These are phyloP conservation scores for Nothocercus nigrocapillus DNA, from an alignment of 2,113 vertebrate species.

Conservation along the genomic window DNA sequence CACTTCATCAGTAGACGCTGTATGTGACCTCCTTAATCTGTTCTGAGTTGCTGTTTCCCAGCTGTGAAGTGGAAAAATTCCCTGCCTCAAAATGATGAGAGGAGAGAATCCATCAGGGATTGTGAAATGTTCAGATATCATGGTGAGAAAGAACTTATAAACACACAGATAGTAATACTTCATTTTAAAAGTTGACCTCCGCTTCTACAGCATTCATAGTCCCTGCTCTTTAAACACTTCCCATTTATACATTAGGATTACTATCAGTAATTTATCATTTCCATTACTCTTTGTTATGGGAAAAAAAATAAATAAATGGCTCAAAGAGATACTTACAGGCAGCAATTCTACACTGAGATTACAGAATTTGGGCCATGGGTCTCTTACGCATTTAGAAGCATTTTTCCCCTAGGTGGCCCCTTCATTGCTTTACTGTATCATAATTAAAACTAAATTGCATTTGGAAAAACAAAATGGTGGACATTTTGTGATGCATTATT, in stretches of 20 bases:
- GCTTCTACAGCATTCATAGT: background rate
- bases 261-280: slow-evolving; percentile 24
- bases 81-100: background rate
- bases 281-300: background rate
- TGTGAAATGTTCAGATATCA: background rate
- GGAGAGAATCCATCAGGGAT: background rate
- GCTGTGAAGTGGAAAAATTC: background rate
- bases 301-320: background rate
- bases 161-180: background rate
- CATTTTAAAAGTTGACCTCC: slow-evolving; percentile 35
- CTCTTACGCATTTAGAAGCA: slow-evolving; percentile 7
- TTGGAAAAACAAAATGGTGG: slow-evolving; percentile 31
- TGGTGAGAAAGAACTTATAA: background rate
- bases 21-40: slow-evolving; percentile 29
- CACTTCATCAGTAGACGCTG: background rate
- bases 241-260: slow-evolving; percentile 48
- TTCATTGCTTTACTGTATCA: slow-evolving; percentile 39
- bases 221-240: slow-evolving; percentile 2
- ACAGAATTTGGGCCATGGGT: background rate
- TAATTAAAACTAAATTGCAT: slow-evolving; percentile 57
- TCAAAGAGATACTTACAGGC: slow-evolving; percentile 21
- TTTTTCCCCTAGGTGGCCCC: background rate
- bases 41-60: background rate
- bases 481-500: slow-evolving; percentile 44
- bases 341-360: background rate